Evolutionary conservation across 2,797 vertebrate species (phyloP), one percentile per base, ranked within the genome.

Genomic region (Aythya fuligula): DNA sequence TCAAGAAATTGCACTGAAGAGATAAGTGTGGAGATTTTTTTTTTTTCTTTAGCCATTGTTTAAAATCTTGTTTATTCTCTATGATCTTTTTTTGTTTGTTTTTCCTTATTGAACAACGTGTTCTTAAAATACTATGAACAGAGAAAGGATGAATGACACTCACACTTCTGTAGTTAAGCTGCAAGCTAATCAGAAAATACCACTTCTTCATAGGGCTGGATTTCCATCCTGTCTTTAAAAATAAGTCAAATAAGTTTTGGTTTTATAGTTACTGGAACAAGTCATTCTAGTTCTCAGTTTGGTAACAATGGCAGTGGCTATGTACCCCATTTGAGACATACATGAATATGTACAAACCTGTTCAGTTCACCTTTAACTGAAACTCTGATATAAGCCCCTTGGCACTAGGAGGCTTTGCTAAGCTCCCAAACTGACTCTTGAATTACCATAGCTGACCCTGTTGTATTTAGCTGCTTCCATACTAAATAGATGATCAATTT

Each of bases 351-450:
- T 78, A 41, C 60, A 90, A 96, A 94, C 78, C 41, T 79, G 51
- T 89, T 96, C 76, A 27, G 54, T 97, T 94, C 75, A 71, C 96
- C 90, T 97, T 97, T 97, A 98, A 96, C 82, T 97, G 97, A 97
- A 97, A 97, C 39, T 94, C 58, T 96, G 92, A 95, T 97, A 90
- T 89, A 95, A 96, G 34, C 69, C 95, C 96, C 71, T 95, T 96
- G 93, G 79, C 83, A 90, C 67, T 93, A 75, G 79, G 58, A 96
- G 87, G 38, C 21, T 88, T 91, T 96, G 36, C 91, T 91, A 54
- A 91, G 47, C 87, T 95, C 89, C 85, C 89, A 93, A 38, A 82
- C 95, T 94, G 91, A 93, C 74, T 97, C 91, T 90, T 17, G 39
- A 69, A 91, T 96, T 96, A 94, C 28, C 83, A 87, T 69, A 83